Percentiles rank a stretch among this genome's conserved stretches.
Conservation (phyloP, 2,888 invertebrate genomes). For the Loripinus fragilis region DNA sequence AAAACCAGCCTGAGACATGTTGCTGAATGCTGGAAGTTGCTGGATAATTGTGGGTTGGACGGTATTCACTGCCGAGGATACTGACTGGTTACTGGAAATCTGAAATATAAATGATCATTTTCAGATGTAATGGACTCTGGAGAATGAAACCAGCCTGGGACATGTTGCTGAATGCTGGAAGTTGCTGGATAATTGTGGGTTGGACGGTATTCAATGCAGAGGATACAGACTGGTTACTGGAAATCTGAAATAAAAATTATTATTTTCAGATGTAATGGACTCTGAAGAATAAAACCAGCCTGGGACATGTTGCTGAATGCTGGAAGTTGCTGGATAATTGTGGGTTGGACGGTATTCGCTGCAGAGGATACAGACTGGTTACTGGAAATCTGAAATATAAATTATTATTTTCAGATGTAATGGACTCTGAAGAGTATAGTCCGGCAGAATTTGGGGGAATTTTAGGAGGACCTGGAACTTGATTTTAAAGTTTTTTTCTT, state of each 20-base stretch:
- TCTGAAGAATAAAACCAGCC: slow-evolving; percentile 73
- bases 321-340: slow-evolving; percentile 67
- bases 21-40: slow-evolving; percentile 61
- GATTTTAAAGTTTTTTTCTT: no score
- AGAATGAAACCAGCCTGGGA: no score
- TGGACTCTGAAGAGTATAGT: no score
- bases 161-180: slow-evolving; percentile 59
- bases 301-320: slow-evolving; percentile 53
- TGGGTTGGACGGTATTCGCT: slow-evolving; percentile 55
- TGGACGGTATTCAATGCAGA: slow-evolving; percentile 54
- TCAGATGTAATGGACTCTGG: no score
- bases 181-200: slow-evolving; percentile 64
- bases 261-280: slow-evolving; percentile 75
- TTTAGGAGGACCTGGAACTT: no score
- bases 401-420: no score
- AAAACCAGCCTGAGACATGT: slow-evolving; percentile 64
- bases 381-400: neutral
- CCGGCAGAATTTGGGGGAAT: no score
- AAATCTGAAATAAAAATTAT: neutral
- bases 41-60: slow-evolving; percentile 65
- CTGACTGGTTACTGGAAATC: neutral
- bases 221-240: slow-evolving; percentile 9
- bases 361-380: slow-evolving; percentile 26
- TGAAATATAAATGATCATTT: neutral
- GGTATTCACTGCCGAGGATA: slow-evolving; percentile 35